phyloP scores from a whole-genome alignment of 2,888 invertebrate genomes.

The Molorchus minor region DNA sequence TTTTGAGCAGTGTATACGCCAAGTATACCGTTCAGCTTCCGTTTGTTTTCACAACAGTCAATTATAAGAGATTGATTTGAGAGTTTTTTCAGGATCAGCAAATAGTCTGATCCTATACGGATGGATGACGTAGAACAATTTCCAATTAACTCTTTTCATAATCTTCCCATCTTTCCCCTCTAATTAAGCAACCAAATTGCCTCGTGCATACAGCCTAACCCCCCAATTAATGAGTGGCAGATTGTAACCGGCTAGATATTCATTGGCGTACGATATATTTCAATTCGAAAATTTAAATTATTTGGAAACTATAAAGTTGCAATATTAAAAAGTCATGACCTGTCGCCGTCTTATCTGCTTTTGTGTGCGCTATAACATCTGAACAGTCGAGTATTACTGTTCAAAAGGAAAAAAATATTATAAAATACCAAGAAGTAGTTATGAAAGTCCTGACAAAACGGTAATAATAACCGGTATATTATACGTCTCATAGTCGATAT shows the following conservation, averaged over 20 bases:
- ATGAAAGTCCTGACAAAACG: too few species aligned
- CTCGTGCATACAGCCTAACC: conserved; percentile 55
- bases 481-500: too few species aligned
- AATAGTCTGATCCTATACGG: conserved; percentile 43
- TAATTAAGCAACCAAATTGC: conserved; percentile 57
- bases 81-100: conserved; percentile 48
- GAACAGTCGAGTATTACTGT: too few species aligned
- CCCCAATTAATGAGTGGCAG: conserved; percentile 56
- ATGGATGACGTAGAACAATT: conserved; percentile 55
- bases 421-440: too few species aligned
- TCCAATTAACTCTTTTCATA: conserved; percentile 61
- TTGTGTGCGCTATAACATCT: too few species aligned
- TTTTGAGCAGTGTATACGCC: background rate
- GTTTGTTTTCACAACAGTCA: conserved; percentile 19
- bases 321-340: too few species aligned
- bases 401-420: too few species aligned
- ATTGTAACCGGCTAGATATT: conserved; percentile 51
- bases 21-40: conserved; percentile 6
- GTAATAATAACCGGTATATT: too few species aligned
- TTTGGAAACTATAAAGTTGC: too few species aligned
- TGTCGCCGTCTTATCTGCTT: too few species aligned
- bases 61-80: conserved; percentile 51
- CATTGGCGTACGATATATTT: conserved; percentile 27
- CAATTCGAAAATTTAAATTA: too few species aligned
- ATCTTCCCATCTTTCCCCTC: conserved; percentile 57